phyloP scores from a whole-genome alignment of 2,797 vertebrate species.

The Myotis planiceps region DNA sequence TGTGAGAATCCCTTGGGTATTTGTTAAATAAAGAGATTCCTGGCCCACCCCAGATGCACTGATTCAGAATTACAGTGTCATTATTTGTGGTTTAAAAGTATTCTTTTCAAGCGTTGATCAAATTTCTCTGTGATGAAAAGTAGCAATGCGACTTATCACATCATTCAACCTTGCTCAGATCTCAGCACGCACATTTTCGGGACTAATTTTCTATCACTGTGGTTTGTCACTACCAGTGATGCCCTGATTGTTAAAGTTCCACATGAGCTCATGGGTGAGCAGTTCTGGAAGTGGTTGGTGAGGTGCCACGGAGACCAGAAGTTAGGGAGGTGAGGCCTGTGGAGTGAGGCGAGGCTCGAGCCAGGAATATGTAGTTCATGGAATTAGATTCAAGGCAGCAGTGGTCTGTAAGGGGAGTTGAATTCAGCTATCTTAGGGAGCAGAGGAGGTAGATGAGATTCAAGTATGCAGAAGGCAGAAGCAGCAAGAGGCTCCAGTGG shows the following conservation, averaged over 20 bases:
- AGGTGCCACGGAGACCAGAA: background rate
- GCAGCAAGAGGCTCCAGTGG: background rate
- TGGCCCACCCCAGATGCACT: background rate
- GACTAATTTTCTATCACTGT: background rate
- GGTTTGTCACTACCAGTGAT: background rate
- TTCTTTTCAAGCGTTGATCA: background rate
- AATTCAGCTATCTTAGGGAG: background rate
- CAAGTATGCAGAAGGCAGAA: background rate
- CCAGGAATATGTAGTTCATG: background rate
- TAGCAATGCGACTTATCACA: background rate
- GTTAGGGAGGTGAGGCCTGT: background rate
- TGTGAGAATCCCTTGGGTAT: background rate
- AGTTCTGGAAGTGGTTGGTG: background rate
- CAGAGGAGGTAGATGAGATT: background rate
- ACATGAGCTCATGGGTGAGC: background rate
- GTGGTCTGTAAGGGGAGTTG: background rate
- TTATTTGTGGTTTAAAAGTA: conserved; percentile 32
- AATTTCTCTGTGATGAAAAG: conserved; percentile 36
- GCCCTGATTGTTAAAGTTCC: background rate
- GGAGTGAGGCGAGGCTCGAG: background rate
- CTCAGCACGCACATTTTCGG: background rate
- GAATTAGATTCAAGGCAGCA: background rate
- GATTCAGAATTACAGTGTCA: background rate
- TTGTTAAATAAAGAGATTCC: conserved; percentile 4
- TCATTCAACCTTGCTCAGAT: background rate